Percentiles rank a stretch among this genome's conserved stretches.
Evolutionary conservation across 2,113 vertebrate species (phyloP).

Genomic region (Sceloporus tristichus): DNA sequence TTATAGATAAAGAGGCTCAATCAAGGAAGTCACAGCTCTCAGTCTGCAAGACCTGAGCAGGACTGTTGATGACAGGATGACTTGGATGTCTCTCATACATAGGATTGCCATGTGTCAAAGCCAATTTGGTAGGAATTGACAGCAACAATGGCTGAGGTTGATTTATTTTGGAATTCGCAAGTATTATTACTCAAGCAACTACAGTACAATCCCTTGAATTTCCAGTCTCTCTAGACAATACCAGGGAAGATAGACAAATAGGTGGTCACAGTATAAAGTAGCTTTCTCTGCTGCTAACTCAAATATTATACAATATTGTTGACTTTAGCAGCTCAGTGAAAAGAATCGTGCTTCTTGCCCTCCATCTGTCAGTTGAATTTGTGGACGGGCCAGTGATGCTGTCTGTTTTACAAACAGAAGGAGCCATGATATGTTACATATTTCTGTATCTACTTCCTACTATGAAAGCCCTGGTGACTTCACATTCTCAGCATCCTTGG

Average conservation of each 20-base stretch:
- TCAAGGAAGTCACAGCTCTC: too few relatives aligned
- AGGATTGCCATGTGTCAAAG: too few relatives aligned
- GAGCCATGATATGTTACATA: constrained; percentile 8
- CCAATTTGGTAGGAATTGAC: too few relatives aligned
- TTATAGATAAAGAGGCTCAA: background rate
- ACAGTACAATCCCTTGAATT: too few relatives aligned
- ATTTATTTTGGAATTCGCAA: too few relatives aligned
- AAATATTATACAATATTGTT: background rate
- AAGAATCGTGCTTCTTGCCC: background rate
- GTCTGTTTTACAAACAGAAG: background rate
- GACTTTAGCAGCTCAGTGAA: constrained; percentile 1
- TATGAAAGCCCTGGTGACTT: constrained; percentile 8
- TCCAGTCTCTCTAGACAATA: background rate
- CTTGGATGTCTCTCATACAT: too few relatives aligned
- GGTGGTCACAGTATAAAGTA: background rate
- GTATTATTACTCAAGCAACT: too few relatives aligned
- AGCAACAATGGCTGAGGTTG: too few relatives aligned
- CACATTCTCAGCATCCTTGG: constrained; percentile 1
- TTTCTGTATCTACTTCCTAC: background rate
- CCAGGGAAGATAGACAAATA: too few relatives aligned
- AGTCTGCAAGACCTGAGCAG: too few relatives aligned
- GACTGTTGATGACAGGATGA: too few relatives aligned
- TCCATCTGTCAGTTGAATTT: background rate
- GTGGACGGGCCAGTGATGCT: background rate
- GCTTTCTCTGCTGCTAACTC: background rate